phyloP scores from a whole-genome alignment of 2,797 vertebrate species.

The Adrianichthys oophorus region DNA sequence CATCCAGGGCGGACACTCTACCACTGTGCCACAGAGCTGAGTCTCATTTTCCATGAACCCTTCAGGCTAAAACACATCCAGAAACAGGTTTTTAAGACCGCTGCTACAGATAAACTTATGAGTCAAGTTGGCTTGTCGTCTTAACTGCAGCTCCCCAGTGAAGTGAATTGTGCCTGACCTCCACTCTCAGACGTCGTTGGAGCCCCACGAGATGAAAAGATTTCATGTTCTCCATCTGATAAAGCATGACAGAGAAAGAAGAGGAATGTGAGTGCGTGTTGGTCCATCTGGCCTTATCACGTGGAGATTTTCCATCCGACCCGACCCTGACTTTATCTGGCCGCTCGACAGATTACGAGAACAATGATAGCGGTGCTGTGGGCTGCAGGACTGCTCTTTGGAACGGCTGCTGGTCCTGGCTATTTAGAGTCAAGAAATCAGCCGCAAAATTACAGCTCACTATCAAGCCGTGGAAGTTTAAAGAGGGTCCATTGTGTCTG shows the following conservation, averaged over 20 bases:
- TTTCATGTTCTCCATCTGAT: constrained; percentile 50
- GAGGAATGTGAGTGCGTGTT: constrained; percentile 4
- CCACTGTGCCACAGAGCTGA: no score
- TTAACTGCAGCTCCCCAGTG: constrained; percentile 47
- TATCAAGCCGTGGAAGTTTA: constrained; percentile 16
- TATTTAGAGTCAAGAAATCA: constrained; percentile 45
- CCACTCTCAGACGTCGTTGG: constrained; percentile 28
- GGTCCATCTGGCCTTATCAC: constrained; percentile 30
- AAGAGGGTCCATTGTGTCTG: constrained; percentile 41
- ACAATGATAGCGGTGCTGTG: constrained; percentile 46
- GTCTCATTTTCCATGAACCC: no score
- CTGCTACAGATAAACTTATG: no score
- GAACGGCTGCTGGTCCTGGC: constrained; percentile 19
- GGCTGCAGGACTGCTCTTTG: constrained; percentile 35
- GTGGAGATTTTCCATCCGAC: constrained; percentile 37
- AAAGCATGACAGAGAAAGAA: constrained; percentile 26
- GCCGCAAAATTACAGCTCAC: constrained; percentile 43
- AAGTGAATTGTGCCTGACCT: constrained; percentile 44
- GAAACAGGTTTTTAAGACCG: no score
- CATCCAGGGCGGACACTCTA: no score
- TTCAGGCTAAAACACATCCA: no score
- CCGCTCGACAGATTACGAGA: constrained; percentile 28
- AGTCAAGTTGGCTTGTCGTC: constrained; percentile 56
- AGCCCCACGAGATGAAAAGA: constrained; percentile 43
- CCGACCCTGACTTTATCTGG: constrained; percentile 35